Evolutionary conservation across 2,888 invertebrate genomes (phyloP), one percentile per base, ranked within the genome.

Genomic region (Calameuta filiformis): DNA sequence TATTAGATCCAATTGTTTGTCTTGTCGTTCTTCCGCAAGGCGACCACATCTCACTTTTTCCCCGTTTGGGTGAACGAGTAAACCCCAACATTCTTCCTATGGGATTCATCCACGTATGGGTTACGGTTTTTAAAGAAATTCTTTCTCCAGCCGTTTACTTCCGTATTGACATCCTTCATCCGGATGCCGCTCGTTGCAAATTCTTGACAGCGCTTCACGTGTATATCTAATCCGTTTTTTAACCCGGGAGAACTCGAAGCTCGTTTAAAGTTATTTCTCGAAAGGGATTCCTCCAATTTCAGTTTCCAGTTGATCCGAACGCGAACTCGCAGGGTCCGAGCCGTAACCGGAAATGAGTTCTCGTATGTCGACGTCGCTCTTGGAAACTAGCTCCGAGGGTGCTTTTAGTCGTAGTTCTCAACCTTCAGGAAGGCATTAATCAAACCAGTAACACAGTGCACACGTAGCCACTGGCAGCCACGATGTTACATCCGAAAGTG

Each of bases 1-100:
- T 80, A 80, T 85, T 85, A 89, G 89, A 90, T 90, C 89, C 86
- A 87, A 90, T 90, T 89, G 89, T 89, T 90, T 89, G 88, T 88
- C 88, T 87, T 84, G 79, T 37, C 12, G 4, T 4, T 40, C 1
- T 4, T 40, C 37, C 1, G 12, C 12, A 4, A 15, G 12, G 37
- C 1, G 15, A 11, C 11, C 3, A 11, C 4, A 12, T 12, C 12
- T 40, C 37, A 12, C 4, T 37, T 4, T 12, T 12, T 15, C 1
- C 37, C 12, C 12, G 4, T 4, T 15, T 1, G 40, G 40, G 4
- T 40, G 12, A 40, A 15, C 40, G 12, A 3, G 4, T 4, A 4
- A 37, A 12, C 12, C 12, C 12, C 12, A 12, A 4, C 15, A 4
- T 15, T 1, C 15, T 6, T 15, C 4, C 4, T 4, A 40, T 15